phyloP scores from a whole-genome alignment of 1,140 invertebrate species.

The Hirudo medicinalis region DNA sequence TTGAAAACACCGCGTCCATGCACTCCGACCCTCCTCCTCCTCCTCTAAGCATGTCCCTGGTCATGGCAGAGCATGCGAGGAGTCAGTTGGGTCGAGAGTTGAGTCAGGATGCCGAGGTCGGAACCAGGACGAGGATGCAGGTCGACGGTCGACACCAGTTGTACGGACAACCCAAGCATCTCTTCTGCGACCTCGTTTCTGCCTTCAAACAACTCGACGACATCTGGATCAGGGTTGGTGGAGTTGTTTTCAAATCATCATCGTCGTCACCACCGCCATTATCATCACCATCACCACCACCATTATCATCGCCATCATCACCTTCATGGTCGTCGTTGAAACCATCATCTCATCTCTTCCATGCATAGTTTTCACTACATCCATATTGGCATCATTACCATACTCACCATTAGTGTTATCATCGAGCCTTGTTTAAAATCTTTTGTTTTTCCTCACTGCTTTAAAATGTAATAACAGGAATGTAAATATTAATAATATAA shows the following conservation, averaged over 20 bases:
- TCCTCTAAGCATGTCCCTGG: neutral
- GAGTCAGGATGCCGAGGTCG: neutral
- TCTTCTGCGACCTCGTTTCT: neutral
- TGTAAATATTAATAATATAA: too few species aligned
- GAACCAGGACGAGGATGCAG: neutral
- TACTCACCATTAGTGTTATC: neutral
- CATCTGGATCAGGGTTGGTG: conserved; percentile 5
- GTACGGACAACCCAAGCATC: neutral
- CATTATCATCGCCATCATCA: neutral
- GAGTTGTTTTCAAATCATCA: neutral
- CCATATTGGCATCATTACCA: neutral
- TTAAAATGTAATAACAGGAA: too few species aligned
- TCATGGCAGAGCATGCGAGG: neutral
- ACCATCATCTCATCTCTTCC: neutral
- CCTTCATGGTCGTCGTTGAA: neutral
- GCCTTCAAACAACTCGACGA: conserved; percentile 6
- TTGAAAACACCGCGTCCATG: neutral
- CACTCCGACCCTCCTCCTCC: neutral
- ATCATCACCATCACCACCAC: neutral
- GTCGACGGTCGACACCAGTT: neutral
- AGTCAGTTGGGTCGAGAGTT: conserved; percentile 1
- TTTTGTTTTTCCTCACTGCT: too few species aligned
- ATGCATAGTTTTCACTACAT: too few species aligned
- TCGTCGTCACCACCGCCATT: neutral
- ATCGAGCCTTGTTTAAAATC: too few species aligned